Conservation (phyloP, 2,888 invertebrate genomes). For the Bombylius discolor region DNA sequence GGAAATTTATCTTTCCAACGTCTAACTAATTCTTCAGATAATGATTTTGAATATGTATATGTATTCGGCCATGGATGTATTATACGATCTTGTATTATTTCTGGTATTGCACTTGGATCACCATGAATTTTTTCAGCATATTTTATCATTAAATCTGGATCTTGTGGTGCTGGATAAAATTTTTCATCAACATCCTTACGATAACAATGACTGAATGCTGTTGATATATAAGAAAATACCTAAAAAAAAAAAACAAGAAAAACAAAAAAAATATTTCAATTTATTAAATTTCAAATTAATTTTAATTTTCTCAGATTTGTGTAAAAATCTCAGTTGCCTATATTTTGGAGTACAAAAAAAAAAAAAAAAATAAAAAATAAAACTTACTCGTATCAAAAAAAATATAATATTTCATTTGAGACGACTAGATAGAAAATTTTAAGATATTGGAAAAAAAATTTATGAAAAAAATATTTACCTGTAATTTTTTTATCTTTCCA, state of each 20-base stretch:
- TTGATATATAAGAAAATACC: slow-evolving; percentile 22
- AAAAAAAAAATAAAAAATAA: too few relatives aligned
- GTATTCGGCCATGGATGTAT: slow-evolving; percentile 22
- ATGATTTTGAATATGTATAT: slow-evolving; percentile 20
- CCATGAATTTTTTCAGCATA: slow-evolving; percentile 13
- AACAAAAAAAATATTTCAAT: too few relatives aligned
- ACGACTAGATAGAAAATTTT: too few relatives aligned
- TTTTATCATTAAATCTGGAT: slow-evolving; percentile 18
- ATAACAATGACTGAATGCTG: slow-evolving; percentile 19
- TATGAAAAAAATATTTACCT: slow-evolving; percentile 10
- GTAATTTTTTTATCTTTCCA: slow-evolving; percentile 16
- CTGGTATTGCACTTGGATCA: slow-evolving; percentile 5
- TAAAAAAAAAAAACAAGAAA: slow-evolving; percentile 1
- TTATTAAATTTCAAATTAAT: too few relatives aligned
- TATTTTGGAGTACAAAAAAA: too few relatives aligned
- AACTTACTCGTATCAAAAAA: too few relatives aligned
- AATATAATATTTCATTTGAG: not conserved
- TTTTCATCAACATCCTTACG: slow-evolving; percentile 15
- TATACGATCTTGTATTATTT: slow-evolving; percentile 16
- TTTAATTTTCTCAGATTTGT: too few relatives aligned
- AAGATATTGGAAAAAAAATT: too few relatives aligned
- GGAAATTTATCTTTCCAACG: slow-evolving; percentile 15
- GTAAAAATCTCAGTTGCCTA: too few relatives aligned
- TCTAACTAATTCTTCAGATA: slow-evolving; percentile 20
- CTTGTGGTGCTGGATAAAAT: slow-evolving; percentile 18